A percentile compares a stretch with the other conserved stretches of the same genome.
phyloP scores from a whole-genome alignment of 1,140 invertebrate genomes.

The Aphaenogaster floridana region DNA sequence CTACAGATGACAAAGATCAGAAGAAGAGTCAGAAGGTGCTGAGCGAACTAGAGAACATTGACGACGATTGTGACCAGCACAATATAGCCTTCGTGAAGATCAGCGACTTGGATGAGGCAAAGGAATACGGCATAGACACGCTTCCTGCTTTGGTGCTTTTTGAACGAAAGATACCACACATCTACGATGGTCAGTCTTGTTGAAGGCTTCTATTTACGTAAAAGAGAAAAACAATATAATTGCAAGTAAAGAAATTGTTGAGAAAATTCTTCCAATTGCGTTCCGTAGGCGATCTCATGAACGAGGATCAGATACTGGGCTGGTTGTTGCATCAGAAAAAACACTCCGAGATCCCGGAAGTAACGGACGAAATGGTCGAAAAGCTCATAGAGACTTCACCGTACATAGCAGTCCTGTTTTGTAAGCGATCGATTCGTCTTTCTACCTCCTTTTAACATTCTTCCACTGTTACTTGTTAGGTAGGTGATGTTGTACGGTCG shows the following conservation, averaged over 20 bases:
- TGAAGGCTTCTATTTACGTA: background rate
- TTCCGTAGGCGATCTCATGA: constrained; percentile 92
- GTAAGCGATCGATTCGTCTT: constrained; percentile 88
- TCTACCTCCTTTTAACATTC: constrained; percentile 76
- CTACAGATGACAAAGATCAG: constrained; percentile 95
- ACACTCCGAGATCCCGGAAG: constrained; percentile 96
- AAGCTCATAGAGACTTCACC: constrained; percentile 93
- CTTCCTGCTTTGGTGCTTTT: constrained; percentile 95
- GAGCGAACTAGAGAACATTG: constrained; percentile 96
- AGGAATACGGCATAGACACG: constrained; percentile 95
- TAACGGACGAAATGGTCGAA: constrained; percentile 98
- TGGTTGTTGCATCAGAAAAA: constrained; percentile 96
- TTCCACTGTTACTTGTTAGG: constrained; percentile 74
- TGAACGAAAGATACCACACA: constrained; percentile 94
- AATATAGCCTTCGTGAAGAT: constrained; percentile 98
- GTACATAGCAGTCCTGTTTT: constrained; percentile 95
- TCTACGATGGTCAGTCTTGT: constrained; percentile 91
- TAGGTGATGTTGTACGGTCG: constrained; percentile 66
- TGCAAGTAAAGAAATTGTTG: background rate
- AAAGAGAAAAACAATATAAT: background rate
- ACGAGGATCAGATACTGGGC: constrained; percentile 95
- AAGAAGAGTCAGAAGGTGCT: constrained; percentile 96
- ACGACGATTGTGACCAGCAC: constrained; percentile 97
- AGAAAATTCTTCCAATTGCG: background rate
- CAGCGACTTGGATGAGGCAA: constrained; percentile 94